These are phyloP conservation scores for Pelodiscus sinensis DNA, from an alignment of 2,113 vertebrate species.

Conservation along the genomic window DNA sequence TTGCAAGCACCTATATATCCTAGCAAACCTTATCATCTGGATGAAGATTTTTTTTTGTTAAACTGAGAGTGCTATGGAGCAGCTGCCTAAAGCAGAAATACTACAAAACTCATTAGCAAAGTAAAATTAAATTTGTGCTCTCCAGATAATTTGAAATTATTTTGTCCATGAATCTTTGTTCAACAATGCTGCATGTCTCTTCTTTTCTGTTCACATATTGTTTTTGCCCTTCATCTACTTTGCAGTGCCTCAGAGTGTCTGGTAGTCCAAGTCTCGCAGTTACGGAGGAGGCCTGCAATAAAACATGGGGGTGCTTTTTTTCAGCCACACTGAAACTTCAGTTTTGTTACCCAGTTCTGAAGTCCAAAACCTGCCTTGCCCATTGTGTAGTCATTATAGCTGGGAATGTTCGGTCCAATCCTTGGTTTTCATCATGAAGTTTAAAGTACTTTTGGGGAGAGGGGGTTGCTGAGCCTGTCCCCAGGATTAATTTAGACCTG, in stretches of 20 bases:
- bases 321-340: not conserved
- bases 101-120: constrained; percentile 48
- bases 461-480: not conserved
- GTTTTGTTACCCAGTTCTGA: not conserved
- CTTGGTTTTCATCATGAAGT: not conserved
- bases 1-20: not conserved
- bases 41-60: not conserved
- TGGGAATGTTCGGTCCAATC: not conserved
- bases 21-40: not conserved
- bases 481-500: not conserved
- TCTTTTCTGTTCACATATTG: not conserved
- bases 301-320: not conserved
- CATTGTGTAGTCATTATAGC: not conserved
- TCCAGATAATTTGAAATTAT: constrained; percentile 33
- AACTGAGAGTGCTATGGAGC: not conserved
- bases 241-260: not conserved
- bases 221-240: not conserved
- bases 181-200: not conserved
- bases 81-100: constrained; percentile 51
- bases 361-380: not conserved
- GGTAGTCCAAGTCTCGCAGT: not conserved
- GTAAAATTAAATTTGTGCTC: constrained; percentile 47
- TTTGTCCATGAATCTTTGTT: constrained; percentile 8
- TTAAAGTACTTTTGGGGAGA: not conserved
- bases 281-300: not conserved